Conservation (phyloP, 2,797 vertebrate species). For the Mus spretus region DNA sequence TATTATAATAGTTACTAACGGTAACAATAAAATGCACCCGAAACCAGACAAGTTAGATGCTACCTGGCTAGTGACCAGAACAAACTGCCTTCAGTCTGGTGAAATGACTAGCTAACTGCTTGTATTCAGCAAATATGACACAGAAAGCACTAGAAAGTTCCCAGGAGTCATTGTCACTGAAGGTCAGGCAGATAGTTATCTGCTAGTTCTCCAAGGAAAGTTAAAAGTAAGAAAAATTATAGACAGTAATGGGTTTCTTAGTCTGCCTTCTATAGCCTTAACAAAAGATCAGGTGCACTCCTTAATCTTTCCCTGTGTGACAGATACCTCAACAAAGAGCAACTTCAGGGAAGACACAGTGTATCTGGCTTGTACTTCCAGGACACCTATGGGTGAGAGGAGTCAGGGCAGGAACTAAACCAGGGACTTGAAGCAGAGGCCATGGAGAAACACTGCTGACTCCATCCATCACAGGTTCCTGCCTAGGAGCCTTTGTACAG, state of each 20-base stretch:
- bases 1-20: constrained; percentile 27
- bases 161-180: constrained; percentile 26
- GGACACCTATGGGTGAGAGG: neutral
- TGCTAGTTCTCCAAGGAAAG: neutral
- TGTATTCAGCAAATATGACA: constrained; percentile 1
- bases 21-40: constrained; percentile 10
- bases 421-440: neutral
- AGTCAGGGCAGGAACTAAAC: neutral
- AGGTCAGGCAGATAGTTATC: neutral
- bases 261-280: neutral
- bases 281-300: neutral
- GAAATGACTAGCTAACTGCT: constrained; percentile 13
- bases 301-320: neutral
- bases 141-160: constrained; percentile 14
- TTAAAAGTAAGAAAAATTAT: neutral
- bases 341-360: neutral
- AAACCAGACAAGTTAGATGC: constrained; percentile 48
- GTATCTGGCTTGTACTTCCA: neutral
- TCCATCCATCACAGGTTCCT: neutral
- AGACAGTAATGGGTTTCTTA: neutral
- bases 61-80: constrained; percentile 18
- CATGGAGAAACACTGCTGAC: neutral
- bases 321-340: neutral
- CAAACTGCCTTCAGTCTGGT: constrained; percentile 44
- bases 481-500: neutral